Conservation (phyloP, 2,797 vertebrate species). For the Mycteria americana region DNA sequence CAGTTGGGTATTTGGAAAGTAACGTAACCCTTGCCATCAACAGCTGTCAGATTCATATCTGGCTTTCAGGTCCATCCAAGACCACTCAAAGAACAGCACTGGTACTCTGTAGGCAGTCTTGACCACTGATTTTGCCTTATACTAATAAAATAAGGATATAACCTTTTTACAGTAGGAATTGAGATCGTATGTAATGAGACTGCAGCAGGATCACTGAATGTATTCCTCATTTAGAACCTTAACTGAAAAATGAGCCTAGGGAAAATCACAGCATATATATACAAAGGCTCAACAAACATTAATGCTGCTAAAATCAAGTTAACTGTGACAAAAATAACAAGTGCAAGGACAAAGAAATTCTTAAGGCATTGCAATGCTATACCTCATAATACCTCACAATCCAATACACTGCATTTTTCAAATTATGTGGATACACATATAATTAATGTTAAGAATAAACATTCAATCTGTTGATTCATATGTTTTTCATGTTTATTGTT, state of each 20-base stretch:
- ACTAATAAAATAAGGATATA: neutral
- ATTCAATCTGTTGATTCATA: neutral
- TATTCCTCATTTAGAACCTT: neutral
- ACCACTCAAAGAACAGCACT: neutral
- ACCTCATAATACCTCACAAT: neutral
- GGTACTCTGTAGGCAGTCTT: neutral
- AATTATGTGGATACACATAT: neutral
- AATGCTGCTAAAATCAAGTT: neutral
- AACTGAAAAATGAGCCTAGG: neutral
- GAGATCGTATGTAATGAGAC: fast-evolving
- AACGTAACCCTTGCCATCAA: neutral
- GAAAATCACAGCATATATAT: neutral
- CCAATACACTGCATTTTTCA: neutral
- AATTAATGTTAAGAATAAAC: neutral
- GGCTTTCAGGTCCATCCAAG: neutral
- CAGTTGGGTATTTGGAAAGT: neutral
- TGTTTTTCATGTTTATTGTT: neutral
- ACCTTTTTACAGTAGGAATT: neutral
- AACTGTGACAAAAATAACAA: neutral
- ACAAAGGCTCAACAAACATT: neutral
- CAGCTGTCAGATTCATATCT: constrained; percentile 10
- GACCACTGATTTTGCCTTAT: neutral
- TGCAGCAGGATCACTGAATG: neutral
- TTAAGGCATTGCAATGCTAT: neutral
- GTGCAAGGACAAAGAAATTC: neutral